Conservation (phyloP, 2,888 invertebrate species). For the Teinopalpus imperialis region DNA sequence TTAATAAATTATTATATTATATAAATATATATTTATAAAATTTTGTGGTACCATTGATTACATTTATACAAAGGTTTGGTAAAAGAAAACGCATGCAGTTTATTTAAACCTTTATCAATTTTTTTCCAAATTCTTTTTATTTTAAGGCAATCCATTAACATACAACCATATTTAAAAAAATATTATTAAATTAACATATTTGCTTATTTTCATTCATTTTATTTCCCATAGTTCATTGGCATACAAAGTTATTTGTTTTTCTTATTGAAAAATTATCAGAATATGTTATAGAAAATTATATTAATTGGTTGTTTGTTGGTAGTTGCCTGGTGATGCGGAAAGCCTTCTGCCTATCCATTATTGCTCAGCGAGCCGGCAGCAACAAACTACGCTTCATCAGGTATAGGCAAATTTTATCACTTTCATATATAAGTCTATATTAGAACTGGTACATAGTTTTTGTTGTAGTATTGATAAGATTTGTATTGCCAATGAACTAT, state of each 20-base stretch:
- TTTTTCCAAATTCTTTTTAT: no score
- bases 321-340: conserved; percentile 84
- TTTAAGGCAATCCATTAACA: no score
- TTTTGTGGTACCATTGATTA: no score
- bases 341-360: conserved; percentile 84
- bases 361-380: conserved; percentile 84
- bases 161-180: neutral
- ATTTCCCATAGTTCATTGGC: conserved; percentile 76
- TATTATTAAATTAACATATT: neutral
- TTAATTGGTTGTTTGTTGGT: conserved; percentile 82
- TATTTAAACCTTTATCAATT: no score
- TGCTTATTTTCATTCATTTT: conserved; percentile 9
- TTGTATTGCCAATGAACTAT: conserved; percentile 75
- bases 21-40: no score
- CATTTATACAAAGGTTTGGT: no score
- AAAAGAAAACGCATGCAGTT: no score
- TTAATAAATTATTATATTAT: no score
- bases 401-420: conserved; percentile 78
- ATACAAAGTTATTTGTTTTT: conserved; percentile 36
- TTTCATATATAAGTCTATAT: conserved; percentile 35
- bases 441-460: conserved; percentile 15
- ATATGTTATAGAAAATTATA: conserved; percentile 60
- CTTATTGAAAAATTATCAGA: conserved; percentile 38
- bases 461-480: conserved; percentile 27
- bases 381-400: conserved; percentile 83